Percentiles rank a stretch among this genome's conserved stretches.
These are phyloP conservation scores for Hydrozoanthus gracilis DNA, from an alignment of 92 coral and sea anemone genomes.

Conservation along the genomic window DNA sequence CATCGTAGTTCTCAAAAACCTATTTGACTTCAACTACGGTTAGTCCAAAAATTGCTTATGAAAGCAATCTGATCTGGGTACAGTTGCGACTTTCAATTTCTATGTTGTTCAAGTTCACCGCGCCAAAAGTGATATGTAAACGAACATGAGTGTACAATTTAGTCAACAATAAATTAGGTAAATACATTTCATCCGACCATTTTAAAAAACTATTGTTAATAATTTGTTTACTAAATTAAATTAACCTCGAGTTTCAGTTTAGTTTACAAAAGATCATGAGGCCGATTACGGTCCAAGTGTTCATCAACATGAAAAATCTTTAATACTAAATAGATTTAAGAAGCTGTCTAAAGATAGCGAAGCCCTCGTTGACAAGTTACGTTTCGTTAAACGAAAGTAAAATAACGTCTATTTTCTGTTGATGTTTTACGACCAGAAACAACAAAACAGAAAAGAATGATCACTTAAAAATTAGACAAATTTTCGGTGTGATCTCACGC, in stretches of 20 bases:
- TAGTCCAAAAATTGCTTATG: background rate
- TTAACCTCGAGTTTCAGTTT: slow-evolving; percentile 58
- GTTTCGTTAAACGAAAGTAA: background rate
- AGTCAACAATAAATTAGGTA: slow-evolving; percentile 6
- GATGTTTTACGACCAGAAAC: background rate
- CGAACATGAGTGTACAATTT: background rate
- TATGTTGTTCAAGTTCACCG: background rate
- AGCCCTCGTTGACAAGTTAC: slow-evolving; percentile 21
- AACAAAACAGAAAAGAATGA: background rate
- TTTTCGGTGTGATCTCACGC: too few species aligned
- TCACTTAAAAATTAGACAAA: too few species aligned
- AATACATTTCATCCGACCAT: slow-evolving; percentile 37
- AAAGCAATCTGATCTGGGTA: background rate
- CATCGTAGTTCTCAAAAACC: background rate
- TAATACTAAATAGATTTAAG: slow-evolving; percentile 33
- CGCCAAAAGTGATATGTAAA: background rate
- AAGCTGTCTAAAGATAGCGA: background rate
- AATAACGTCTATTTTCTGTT: background rate
- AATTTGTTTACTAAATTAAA: slow-evolving; percentile 65
- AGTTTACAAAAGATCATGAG: slow-evolving; percentile 42
- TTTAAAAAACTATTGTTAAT: slow-evolving; percentile 51
- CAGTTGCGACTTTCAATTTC: background rate
- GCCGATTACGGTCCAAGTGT: slow-evolving; percentile 28
- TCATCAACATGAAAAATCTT: background rate
- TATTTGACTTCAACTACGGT: background rate